Base-by-base conservation (phyloP, 2,113 vertebrate genomes). In the Callionymus lyra region DNA sequence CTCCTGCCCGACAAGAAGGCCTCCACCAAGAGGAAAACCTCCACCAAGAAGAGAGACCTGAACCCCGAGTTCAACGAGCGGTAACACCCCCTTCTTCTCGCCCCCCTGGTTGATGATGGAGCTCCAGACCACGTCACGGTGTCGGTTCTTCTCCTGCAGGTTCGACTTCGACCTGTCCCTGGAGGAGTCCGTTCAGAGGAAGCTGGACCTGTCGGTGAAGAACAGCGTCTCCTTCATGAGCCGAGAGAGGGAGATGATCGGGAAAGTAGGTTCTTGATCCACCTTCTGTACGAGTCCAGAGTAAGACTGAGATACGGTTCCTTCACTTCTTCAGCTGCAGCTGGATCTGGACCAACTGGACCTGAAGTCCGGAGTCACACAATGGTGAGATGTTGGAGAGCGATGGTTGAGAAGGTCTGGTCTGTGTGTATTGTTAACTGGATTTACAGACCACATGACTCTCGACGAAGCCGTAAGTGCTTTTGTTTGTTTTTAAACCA, bases 31-130 rank as follows among this genome's bases (percentile, higher is more conserved):
- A 86, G 84, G 66, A 91, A 90, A 75, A 94, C 91, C 0, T 63
- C 42, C 1, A 84, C 87, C 38, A 93, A 90, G 76, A 94, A 85
- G 77, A 87, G 68, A 65, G 90, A 89, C 33, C 71, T 88, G 18
- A 92, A 87, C 65, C 93, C 91, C 2, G 90, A 91, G 21, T 94
- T 89, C 47, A 91, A 80, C 1, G 93, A 94, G 55, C 90, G 87
- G 93, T 90, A 16, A 55, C 44, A 15, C 3, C 8, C 38, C 41
- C 12, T 12, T 11, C 12, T 11, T 2, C 34, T 36, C n/a, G 15
- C 12, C 6, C 15, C 12, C 15, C 3, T 14, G 4, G 16, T 38
- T 11, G 11, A 8, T 9, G 18, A 41, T 6, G 13, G 4, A 8
- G 11, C 4, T 32, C 6, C n/a, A n/a, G n/a, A n/a, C n/a, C n/a